A percentile compares a stretch with the other conserved stretches of the same genome.
phyloP scores from a whole-genome alignment of 2,888 invertebrate species.

The Stenichneumon culpator region DNA sequence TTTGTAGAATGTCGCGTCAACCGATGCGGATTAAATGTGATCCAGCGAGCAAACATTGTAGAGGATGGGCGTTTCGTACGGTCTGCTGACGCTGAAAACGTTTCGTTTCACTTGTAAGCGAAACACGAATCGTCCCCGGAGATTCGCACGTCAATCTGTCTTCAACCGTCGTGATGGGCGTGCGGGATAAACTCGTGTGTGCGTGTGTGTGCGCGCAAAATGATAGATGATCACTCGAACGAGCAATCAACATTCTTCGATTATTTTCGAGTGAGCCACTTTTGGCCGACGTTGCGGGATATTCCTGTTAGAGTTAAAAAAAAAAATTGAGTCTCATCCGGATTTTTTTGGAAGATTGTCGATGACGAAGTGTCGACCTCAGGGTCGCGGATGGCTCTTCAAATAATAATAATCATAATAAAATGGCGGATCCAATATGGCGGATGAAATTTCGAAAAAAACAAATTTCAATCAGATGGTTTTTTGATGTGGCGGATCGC shows the following conservation, averaged over 20 bases:
- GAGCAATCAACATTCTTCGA: neutral
- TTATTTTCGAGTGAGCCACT: neutral
- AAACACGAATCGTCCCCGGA: constrained; percentile 1
- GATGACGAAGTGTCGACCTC: too few relatives aligned
- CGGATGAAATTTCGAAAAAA: too few relatives aligned
- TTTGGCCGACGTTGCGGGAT: neutral
- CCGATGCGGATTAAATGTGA: too few relatives aligned
- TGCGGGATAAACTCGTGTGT: neutral
- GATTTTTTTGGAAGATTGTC: too few relatives aligned
- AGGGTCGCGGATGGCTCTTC: too few relatives aligned
- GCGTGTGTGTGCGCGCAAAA: neutral
- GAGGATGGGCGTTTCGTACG: neutral
- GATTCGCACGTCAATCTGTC: constrained; percentile 6
- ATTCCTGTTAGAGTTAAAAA: too few relatives aligned
- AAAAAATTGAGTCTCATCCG: too few relatives aligned
- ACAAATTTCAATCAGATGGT: too few relatives aligned
- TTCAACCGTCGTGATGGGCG: neutral
- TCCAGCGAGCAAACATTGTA: neutral
- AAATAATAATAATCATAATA: too few relatives aligned
- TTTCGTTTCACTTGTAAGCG: constrained; percentile 6
- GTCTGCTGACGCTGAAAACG: neutral
- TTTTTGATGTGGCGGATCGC: too few relatives aligned
- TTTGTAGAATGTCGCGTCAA: neutral
- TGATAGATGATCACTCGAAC: neutral
- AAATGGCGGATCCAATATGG: too few relatives aligned